Evolutionary conservation across 2,113 vertebrate species (phyloP).

Genomic region (Pipa parva): DNA sequence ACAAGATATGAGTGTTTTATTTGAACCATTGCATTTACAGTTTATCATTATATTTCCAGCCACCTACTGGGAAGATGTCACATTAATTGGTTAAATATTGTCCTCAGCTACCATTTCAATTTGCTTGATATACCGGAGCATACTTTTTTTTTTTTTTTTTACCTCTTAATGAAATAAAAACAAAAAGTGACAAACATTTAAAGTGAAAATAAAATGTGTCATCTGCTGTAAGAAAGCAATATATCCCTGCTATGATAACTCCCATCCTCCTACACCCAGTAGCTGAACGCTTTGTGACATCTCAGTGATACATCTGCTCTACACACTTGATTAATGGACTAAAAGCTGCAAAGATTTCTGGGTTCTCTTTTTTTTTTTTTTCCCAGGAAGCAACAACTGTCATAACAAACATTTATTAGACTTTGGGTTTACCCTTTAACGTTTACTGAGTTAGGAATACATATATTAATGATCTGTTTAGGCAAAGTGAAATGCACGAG

Average conservation of each 20-base stretch:
- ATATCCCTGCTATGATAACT: constrained; percentile 20
- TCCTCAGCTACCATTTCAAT: neutral
- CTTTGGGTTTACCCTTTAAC: neutral
- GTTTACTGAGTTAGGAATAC: neutral
- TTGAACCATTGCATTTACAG: constrained; percentile 57
- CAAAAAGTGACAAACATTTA: too few relatives aligned
- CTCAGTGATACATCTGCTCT: constrained; percentile 7
- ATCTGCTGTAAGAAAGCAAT: neutral
- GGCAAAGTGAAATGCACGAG: neutral
- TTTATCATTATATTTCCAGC: constrained; percentile 54
- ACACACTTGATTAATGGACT: constrained; percentile 24
- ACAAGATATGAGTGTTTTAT: constrained; percentile 46
- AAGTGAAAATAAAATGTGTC: neutral
- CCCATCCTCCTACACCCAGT: constrained; percentile 39
- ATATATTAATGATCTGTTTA: neutral
- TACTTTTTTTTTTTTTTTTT: too few relatives aligned
- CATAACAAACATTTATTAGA: constrained; percentile 6
- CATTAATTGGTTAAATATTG: constrained; percentile 45
- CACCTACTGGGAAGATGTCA: constrained; percentile 48
- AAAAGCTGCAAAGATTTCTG: constrained; percentile 25
- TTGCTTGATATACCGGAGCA: too few relatives aligned
- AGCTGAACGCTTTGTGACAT: constrained; percentile 27
- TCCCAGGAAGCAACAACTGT: constrained; percentile 34
- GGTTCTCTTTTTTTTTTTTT: neutral
- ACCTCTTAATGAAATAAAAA: too few relatives aligned